A percentile compares a stretch with the other conserved stretches of the same genome.
Evolutionary conservation across 2,888 invertebrate genomes (phyloP).

Genomic region (Colostygia pectinataria): DNA sequence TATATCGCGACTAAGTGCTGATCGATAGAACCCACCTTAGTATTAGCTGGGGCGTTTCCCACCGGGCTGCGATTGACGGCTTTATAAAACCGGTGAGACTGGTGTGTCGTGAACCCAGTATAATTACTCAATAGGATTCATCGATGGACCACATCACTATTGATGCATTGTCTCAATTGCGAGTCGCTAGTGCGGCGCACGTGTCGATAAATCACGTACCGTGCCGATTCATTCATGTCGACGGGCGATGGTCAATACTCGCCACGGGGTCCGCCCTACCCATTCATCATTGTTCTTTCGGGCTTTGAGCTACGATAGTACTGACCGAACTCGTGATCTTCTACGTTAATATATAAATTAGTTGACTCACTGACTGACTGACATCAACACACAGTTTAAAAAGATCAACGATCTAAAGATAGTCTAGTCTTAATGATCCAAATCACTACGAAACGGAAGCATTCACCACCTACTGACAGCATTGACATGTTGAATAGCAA

Average conservation of each 20-base stretch:
- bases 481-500: no score
- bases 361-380: background rate
- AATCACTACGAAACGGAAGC: no score
- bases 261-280: slow-evolving; percentile 27
- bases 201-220: slow-evolving; percentile 40
- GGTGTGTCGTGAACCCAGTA: slow-evolving; percentile 38
- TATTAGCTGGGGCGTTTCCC: background rate
- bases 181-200: slow-evolving; percentile 30
- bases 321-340: slow-evolving; percentile 17
- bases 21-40: slow-evolving; percentile 38
- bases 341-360: background rate
- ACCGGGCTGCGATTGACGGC: background rate
- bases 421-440: no score
- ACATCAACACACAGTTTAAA: no score
- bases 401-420: no score
- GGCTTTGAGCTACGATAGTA: slow-evolving; percentile 27
- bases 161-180: slow-evolving; percentile 61
- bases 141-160: slow-evolving; percentile 61
- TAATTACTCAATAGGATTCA: slow-evolving; percentile 60
- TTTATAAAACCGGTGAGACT: background rate
- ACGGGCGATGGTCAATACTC: slow-evolving; percentile 33
- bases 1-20: no score
- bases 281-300: slow-evolving; percentile 42
- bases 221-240: slow-evolving; percentile 49
- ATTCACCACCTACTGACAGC: no score